Percentiles rank a stretch among this genome's conserved stretches.
These are phyloP conservation scores for human DNA, from an alignment of 2,113 vertebrate genomes.

Conservation along the genomic window DNA sequence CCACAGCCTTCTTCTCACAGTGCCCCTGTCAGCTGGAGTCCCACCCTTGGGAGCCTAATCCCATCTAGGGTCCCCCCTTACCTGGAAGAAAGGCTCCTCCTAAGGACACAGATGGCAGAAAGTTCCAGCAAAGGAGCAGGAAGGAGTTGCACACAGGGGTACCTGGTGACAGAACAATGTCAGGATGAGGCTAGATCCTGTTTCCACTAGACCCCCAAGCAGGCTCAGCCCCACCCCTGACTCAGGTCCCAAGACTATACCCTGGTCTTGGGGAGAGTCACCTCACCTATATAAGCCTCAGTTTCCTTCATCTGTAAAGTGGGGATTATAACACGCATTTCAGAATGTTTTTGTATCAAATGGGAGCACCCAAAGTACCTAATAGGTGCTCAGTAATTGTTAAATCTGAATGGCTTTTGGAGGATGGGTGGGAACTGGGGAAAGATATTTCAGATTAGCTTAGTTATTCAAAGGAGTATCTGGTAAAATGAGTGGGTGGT, in stretches of 20 bases:
- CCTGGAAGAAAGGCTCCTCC: background rate
- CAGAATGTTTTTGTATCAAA: background rate
- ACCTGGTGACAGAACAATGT: background rate
- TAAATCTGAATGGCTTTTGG: background rate
- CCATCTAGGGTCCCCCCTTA: background rate
- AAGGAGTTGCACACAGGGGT: background rate
- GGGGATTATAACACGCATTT: background rate
- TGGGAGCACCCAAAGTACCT: background rate
- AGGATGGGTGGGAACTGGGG: background rate
- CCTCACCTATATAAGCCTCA: background rate
- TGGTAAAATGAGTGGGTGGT: background rate
- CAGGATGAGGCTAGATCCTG: background rate
- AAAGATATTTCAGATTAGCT: background rate
- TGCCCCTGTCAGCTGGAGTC: background rate
- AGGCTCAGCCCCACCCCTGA: background rate
- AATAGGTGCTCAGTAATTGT: background rate
- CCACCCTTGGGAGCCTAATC: background rate
- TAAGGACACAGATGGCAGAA: background rate
- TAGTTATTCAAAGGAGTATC: background rate
- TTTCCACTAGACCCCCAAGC: background rate
- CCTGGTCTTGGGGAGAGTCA: background rate
- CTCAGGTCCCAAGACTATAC: background rate
- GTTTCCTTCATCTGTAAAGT: background rate
- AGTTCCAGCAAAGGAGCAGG: conserved; percentile 29
- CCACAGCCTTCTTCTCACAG: background rate